Evolutionary conservation across 2,888 invertebrate genomes (phyloP), one percentile per base, ranked within the genome.

Genomic region (Plebejus melissa): DNA sequence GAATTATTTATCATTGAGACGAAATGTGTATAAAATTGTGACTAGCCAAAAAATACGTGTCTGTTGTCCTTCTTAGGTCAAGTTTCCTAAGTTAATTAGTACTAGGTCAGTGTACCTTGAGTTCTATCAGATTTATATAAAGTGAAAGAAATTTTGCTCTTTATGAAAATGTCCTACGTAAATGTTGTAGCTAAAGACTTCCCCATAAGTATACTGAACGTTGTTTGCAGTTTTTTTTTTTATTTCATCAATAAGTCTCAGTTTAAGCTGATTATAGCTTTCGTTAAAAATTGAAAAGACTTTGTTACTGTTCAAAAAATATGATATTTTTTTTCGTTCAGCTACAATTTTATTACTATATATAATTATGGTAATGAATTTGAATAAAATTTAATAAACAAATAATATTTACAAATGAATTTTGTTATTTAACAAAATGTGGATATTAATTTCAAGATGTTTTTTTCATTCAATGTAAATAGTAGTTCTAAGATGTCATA

Each of bases 401-500:
- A 60, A 60, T 22, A 60, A 60, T 11, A 28, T 28, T 54, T 16
- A 54, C 54, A 54, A 54, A 54, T 16, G 16, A 54, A 54, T 54
- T 54, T 54, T 16, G 13, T 54, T 16, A 58, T 58, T 58, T 70
- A 70, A 7, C 46, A 70, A 65, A 32, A 32, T 32, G 1, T 32
- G 65, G 32, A 65, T 28, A 32, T 11, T 11, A 7, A 65, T 13
- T 32, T 65, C 13, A 28, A 65, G 4, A 28, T 65, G 11, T 65
- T 65, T 36, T 32, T 65, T 65, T 36, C 32, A 60, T 60, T 60
- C 0, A 16, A 1, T 92, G 92, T 93, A 92, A 80, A 93, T 93
- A 93, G 81, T 92, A 91, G 87, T 77, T 80, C 82, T 92, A 92
- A 92, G 91, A 83, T 22, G 22, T 22, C 90, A 90, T 84, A 89